A percentile compares a stretch with the other conserved stretches of the same genome.
phyloP scores from a whole-genome alignment of 1,140 invertebrate species.

The Cataglyphis hispanica region DNA sequence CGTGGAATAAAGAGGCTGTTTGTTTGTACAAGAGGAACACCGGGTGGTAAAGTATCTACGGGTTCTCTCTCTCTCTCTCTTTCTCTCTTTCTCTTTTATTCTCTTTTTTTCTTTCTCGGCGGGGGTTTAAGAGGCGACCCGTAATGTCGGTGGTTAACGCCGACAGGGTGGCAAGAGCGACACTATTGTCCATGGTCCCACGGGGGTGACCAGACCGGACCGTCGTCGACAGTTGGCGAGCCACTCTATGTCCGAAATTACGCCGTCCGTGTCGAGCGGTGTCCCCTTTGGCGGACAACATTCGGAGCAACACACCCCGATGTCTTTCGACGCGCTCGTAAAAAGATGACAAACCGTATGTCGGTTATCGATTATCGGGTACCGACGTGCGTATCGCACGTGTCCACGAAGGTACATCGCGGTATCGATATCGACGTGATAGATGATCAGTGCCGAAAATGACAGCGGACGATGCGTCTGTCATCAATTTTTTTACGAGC shows the following conservation, averaged over 20 bases:
- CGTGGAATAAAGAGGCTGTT: slow-evolving; percentile 54
- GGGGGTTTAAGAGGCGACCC: slow-evolving; percentile 56
- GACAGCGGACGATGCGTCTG: slow-evolving; percentile 3
- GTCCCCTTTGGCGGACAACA: slow-evolving; percentile 54
- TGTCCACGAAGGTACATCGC: background rate
- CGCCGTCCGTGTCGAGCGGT: slow-evolving; percentile 52
- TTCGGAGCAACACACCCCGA: slow-evolving; percentile 12
- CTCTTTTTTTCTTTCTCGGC: background rate
- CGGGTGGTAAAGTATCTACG: slow-evolving; percentile 51
- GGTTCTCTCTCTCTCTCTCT: background rate
- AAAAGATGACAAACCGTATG: slow-evolving; percentile 63
- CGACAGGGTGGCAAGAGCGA: slow-evolving; percentile 54
- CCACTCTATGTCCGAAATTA: slow-evolving; percentile 61
- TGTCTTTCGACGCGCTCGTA: slow-evolving; percentile 58
- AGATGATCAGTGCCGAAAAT: slow-evolving; percentile 42
- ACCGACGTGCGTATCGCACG: slow-evolving; percentile 17
- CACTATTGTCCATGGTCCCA: slow-evolving; percentile 61
- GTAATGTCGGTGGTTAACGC: slow-evolving; percentile 68
- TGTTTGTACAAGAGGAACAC: slow-evolving; percentile 54
- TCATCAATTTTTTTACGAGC: slow-evolving; percentile 59
- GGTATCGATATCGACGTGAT: slow-evolving; percentile 15
- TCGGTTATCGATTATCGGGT: slow-evolving; percentile 50
- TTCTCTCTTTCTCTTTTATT: background rate
- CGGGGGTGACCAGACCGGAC: slow-evolving; percentile 52
- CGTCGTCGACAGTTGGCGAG: slow-evolving; percentile 68